A percentile compares a stretch with the other conserved stretches of the same genome.
Conservation (phyloP, 1,140 invertebrate species). For the Plodia interpunctella region DNA sequence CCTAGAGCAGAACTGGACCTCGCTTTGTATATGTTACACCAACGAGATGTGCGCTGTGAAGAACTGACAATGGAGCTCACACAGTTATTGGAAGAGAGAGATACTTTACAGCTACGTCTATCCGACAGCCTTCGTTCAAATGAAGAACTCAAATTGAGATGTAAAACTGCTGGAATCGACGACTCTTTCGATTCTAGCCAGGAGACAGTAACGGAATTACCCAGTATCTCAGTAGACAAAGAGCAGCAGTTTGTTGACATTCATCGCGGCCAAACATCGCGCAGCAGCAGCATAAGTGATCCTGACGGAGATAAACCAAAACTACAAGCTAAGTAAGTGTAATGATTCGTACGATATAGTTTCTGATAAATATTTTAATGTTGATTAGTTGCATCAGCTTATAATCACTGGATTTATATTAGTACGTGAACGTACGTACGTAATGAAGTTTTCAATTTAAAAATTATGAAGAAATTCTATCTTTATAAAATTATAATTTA, state of each 20-base stretch:
- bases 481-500: too few relatives aligned
- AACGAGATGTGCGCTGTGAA: conserved; percentile 91
- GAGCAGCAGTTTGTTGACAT: conserved; percentile 53
- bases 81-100: conserved; percentile 89
- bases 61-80: conserved; percentile 91
- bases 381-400: too few relatives aligned
- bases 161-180: conserved; percentile 36
- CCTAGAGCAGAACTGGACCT: conserved; percentile 86
- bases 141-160: conserved; percentile 78
- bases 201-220: conserved; percentile 45
- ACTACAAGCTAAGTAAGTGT: conserved; percentile 65
- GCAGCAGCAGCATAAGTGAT: conserved; percentile 64
- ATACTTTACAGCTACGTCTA: conserved; percentile 87
- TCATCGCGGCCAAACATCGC: conserved; percentile 51
- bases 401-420: too few relatives aligned
- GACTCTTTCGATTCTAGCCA: conserved; percentile 31
- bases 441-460: too few relatives aligned
- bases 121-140: conserved; percentile 87
- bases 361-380: too few relatives aligned
- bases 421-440: too few relatives aligned
- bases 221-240: conserved; percentile 41
- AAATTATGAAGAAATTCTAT: too few relatives aligned
- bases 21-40: conserved; percentile 90
- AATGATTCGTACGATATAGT: too few relatives aligned
- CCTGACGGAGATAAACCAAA: conserved; percentile 60